phyloP scores from a whole-genome alignment of 1,140 invertebrate genomes.

The Stegodyphus mimosarum region DNA sequence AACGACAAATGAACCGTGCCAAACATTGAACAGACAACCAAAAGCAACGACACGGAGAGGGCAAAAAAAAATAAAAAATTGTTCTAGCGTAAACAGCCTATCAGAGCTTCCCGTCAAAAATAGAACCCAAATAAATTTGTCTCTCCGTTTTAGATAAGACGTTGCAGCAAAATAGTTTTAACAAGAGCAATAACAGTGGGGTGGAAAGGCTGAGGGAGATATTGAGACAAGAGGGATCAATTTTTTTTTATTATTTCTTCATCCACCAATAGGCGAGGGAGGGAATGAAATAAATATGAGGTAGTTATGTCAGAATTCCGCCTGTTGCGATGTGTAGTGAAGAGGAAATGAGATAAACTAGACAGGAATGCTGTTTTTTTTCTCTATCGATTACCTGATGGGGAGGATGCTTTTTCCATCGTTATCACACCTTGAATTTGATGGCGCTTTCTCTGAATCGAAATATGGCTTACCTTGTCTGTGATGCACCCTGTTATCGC shows the following conservation, averaged over 20 bases:
- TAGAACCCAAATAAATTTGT: constrained; percentile 58
- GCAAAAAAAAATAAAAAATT: constrained; percentile 11
- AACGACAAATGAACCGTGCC: constrained; percentile 34
- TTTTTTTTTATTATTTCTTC: constrained; percentile 10
- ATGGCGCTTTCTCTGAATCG: neutral
- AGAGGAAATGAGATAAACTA: constrained; percentile 49
- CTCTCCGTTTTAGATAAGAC: constrained; percentile 49
- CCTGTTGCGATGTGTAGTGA: constrained; percentile 41
- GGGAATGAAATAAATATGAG: constrained; percentile 56
- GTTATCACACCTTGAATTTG: neutral
- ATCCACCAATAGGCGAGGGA: neutral
- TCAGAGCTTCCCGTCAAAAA: constrained; percentile 32
- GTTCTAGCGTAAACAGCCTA: constrained; percentile 53
- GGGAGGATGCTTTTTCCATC: neutral
- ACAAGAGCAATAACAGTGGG: constrained; percentile 43
- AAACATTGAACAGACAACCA: constrained; percentile 35
- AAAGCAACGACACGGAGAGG: neutral
- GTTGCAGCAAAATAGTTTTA: constrained; percentile 40
- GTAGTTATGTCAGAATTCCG: constrained; percentile 48
- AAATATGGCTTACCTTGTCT: neutral
- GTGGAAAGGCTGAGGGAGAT: neutral
- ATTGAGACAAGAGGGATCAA: constrained; percentile 43
- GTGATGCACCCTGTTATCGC: neutral
- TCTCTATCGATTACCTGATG: constrained; percentile 17
- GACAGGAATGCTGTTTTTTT: neutral